phyloP scores from a whole-genome alignment of 2,888 invertebrate species.

The Sinotaia quadrata region DNA sequence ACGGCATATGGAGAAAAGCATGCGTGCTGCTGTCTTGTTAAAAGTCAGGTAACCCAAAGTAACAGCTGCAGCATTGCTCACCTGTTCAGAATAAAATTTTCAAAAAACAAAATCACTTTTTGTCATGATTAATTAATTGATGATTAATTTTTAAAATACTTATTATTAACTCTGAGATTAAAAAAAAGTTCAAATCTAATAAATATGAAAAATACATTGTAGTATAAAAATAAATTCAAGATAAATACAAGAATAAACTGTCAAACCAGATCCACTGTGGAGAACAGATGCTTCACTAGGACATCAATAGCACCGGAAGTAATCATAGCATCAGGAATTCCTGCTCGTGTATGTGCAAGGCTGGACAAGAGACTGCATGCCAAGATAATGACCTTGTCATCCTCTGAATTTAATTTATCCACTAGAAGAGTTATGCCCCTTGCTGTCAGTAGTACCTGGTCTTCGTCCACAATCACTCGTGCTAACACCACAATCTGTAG shows the following conservation, averaged over 20 bases:
- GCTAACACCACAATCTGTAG: constrained; percentile 70
- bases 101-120: no score
- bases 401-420: constrained; percentile 58
- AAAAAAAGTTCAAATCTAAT: no score
- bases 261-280: constrained; percentile 61
- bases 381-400: constrained; percentile 68
- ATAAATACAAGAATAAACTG: no score
- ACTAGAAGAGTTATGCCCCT: constrained; percentile 67
- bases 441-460: constrained; percentile 70
- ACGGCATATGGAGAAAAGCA: constrained; percentile 64
- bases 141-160: no score
- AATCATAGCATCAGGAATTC: constrained; percentile 72
- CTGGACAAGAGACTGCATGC: constrained; percentile 69
- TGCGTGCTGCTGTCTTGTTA: constrained; percentile 70
- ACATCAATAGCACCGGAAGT: constrained; percentile 68
- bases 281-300: constrained; percentile 62
- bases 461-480: constrained; percentile 67
- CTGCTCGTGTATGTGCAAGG: constrained; percentile 71
- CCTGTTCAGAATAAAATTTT: constrained; percentile 26
- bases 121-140: no score
- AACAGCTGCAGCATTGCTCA: constrained; percentile 65
- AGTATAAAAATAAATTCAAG: no score
- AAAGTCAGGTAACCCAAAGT: constrained; percentile 71
- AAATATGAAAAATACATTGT: no score
- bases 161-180: no score